Evolutionary conservation across 2,888 invertebrate species (phyloP).

Genomic region (Bombylius major): DNA sequence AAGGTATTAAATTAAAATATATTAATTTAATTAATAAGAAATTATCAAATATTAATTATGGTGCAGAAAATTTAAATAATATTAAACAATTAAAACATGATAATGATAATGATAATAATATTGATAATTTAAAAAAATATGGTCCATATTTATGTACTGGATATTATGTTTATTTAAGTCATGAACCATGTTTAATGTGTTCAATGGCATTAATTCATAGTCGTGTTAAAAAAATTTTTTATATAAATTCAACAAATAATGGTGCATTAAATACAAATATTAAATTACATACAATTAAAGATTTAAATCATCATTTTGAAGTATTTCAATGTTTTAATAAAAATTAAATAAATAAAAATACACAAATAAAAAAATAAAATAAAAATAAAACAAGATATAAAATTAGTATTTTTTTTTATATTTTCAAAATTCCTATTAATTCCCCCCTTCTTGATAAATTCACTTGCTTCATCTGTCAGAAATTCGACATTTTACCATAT

Average conservation of each 20-base stretch:
- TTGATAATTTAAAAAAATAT: constrained; percentile 32
- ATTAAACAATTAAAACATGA: constrained; percentile 11
- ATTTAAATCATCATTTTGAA: constrained; percentile 85
- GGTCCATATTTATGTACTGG: constrained; percentile 78
- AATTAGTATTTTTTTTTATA: no score
- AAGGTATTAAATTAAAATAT: constrained; percentile 38
- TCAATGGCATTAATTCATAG: constrained; percentile 91
- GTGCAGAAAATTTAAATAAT: constrained; percentile 35
- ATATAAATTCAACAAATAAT: constrained; percentile 40
- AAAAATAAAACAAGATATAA: no score
- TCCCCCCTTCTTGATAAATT: no score
- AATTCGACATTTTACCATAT: no score
- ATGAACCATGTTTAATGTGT: constrained; percentile 91
- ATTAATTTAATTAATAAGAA: constrained; percentile 31
- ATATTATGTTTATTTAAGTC: constrained; percentile 67
- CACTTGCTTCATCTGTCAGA: no score
- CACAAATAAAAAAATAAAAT: no score
- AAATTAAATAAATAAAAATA: neutral
- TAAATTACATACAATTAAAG: constrained; percentile 63
- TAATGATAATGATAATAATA: constrained; percentile 3
- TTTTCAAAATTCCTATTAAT: no score
- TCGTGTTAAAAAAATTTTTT: constrained; percentile 72
- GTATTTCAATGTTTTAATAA: constrained; percentile 45
- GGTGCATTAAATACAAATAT: constrained; percentile 62
- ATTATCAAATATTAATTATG: constrained; percentile 36